phyloP scores from a whole-genome alignment of 2,888 invertebrate species.

The Calameuta filiformis region DNA sequence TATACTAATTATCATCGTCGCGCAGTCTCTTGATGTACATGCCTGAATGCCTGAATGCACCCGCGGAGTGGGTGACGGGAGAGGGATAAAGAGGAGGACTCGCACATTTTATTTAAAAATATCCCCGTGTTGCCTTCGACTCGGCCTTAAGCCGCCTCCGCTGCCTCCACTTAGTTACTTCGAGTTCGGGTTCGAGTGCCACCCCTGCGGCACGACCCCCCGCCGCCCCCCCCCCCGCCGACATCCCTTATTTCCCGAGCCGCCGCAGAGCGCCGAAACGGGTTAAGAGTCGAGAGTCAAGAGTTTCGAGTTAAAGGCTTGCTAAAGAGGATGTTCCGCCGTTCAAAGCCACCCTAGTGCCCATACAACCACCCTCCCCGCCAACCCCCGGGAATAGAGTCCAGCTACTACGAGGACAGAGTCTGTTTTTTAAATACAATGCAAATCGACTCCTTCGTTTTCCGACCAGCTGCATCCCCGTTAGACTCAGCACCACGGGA shows the following conservation, averaged over 20 bases:
- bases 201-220: slow-evolving; percentile 21
- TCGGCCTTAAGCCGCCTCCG: slow-evolving; percentile 20
- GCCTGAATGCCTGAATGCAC: slow-evolving; percentile 59
- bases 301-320: slow-evolving; percentile 43
- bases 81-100: slow-evolving; percentile 14
- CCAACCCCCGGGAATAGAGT: background rate
- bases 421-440: background rate
- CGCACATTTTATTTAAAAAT: slow-evolving; percentile 12
- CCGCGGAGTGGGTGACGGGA: slow-evolving; percentile 29
- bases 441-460: background rate
- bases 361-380: background rate
- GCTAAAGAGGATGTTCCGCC: slow-evolving; percentile 46
- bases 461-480: background rate
- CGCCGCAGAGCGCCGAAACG: slow-evolving; percentile 41
- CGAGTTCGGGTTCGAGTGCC: slow-evolving; percentile 36
- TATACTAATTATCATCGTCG: slow-evolving; percentile 63
- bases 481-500: background rate
- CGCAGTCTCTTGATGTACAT: slow-evolving; percentile 58
- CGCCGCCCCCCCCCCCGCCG: background rate
- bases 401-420: background rate
- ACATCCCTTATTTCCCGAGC: slow-evolving; percentile 24
- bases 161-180: slow-evolving; percentile 48
- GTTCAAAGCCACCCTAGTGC: background rate
- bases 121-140: slow-evolving; percentile 1
- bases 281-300: slow-evolving; percentile 51